Conservation (phyloP, 2,797 vertebrate genomes). For the Atherinosoma microstoma region DNA sequence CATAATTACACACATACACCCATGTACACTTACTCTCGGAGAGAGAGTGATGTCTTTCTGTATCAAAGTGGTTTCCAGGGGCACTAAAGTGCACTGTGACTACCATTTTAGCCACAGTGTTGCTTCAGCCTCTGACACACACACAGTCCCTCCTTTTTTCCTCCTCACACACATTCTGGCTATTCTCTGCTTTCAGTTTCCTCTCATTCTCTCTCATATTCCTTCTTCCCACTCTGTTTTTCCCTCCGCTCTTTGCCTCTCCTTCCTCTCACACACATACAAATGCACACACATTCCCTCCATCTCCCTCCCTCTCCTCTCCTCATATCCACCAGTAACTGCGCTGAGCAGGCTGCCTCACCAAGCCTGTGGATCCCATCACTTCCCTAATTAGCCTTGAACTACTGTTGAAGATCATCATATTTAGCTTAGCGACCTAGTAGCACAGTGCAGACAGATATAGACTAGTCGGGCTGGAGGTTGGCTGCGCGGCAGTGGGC, state of each 20-base stretch:
- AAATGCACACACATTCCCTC: constrained; percentile 37
- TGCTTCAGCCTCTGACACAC: constrained; percentile 63
- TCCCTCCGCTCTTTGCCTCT: constrained; percentile 51
- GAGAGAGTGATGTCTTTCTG: constrained; percentile 17
- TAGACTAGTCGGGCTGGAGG: constrained; percentile 67
- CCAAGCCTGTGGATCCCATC: constrained; percentile 69
- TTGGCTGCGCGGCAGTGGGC: constrained; percentile 58
- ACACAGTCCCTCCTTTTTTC: constrained; percentile 35
- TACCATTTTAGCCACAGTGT: constrained; percentile 62
- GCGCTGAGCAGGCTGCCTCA: constrained; percentile 52
- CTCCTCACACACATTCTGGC: constrained; percentile 35
- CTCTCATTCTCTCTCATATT: constrained; percentile 56
- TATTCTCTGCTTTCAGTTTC: constrained; percentile 48
- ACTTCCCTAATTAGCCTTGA: constrained; percentile 80
- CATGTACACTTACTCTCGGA: constrained; percentile 11
- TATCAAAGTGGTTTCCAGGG: constrained; percentile 60
- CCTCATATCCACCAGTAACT: constrained; percentile 62
- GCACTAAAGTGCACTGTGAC: constrained; percentile 58
- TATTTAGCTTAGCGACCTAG: constrained; percentile 73
- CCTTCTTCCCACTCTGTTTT: constrained; percentile 60
- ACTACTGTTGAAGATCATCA: constrained; percentile 77
- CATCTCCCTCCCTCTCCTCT: constrained; percentile 18
- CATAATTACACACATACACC: constrained; percentile 37
- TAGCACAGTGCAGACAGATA: constrained; percentile 67
- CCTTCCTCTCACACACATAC: constrained; percentile 46